Base-by-base conservation (phyloP, 2,888 invertebrate genomes). In the Pristionchus maxplancki region DNA sequence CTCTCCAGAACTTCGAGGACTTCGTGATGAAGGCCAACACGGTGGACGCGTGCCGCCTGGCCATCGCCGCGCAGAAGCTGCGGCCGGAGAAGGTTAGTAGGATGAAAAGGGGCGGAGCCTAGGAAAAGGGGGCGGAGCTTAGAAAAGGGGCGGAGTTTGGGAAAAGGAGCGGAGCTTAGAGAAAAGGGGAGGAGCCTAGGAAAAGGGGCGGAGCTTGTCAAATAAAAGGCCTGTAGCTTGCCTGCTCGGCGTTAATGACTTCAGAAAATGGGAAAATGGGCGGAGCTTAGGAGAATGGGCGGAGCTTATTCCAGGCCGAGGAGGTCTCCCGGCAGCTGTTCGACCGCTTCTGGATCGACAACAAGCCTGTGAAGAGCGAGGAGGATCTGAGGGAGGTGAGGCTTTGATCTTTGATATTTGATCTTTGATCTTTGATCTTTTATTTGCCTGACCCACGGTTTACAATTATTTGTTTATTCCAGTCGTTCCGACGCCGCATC, bases 261-360 rank as follows among this genome's bases (percentile, higher is more conserved):
- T n/a, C n/a, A n/a, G n/a, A n/a, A n/a, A n/a, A n/a, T n/a, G n/a
- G n/a, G 15, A 28, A 64, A 64, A 28, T 8, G 17, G 71, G 37
- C 37, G 37, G 71, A 71, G 37, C 37, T 15, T 37, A 58, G 1
- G 24, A 44, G 20, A 74, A 44, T 37, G 74, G 44, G 40, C 17
- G 82, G 82, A 50, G 48, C 81, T 37, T 44, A 34, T 53, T 81
- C 24, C 62, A 85, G 85, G 28, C 64, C 15, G 85, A 85, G 24
- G 85, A 85, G 11, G 85, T 85, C 6, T 85, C 85, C 17, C 85
- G 85, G 13, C 85, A 85, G 40, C 85, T 85, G 11, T 85, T 85
- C 64, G 62, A 58, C 37, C 58, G 85, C 0, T 85, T 85, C 85
- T 85, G 85, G 85, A 85, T 85, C 85, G 85, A 85, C 64, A 85